phyloP scores from a whole-genome alignment of 2,888 invertebrate genomes.

The Oxycera nigricornis region DNA sequence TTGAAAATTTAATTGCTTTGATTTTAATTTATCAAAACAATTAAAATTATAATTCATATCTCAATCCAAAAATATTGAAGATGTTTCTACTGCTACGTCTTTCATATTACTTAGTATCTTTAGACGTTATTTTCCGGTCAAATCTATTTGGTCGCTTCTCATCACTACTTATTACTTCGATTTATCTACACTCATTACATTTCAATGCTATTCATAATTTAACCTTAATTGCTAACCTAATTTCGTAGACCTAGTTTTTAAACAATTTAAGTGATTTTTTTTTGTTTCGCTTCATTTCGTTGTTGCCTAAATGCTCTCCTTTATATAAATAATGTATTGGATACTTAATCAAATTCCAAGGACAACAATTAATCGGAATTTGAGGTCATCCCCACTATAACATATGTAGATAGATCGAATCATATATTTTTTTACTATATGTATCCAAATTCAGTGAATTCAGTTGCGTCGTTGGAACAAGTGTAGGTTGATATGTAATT shows the following conservation, averaged over 20 bases:
- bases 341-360: constrained; percentile 28
- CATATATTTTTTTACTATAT: constrained; percentile 7
- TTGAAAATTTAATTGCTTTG: too few species aligned
- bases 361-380: constrained; percentile 16
- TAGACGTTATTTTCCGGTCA: background rate
- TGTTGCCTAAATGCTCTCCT: background rate
- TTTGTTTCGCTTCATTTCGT: background rate
- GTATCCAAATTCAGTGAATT: background rate
- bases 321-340: background rate
- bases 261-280: background rate
- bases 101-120: background rate
- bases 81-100: too few species aligned
- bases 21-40: too few species aligned
- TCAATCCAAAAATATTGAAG: too few species aligned
- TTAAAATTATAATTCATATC: too few species aligned
- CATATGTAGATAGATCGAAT: background rate
- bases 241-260: background rate
- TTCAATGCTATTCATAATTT: background rate
- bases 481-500: constrained; percentile 2
- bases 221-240: background rate
- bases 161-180: background rate
- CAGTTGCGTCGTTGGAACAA: background rate
- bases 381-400: constrained; percentile 11
- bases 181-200: background rate
- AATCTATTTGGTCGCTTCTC: background rate